A percentile compares a stretch with the other conserved stretches of the same genome.
These are phyloP conservation scores for Drosophila bunnanda DNA, from an alignment of 2,888 invertebrate species.

Conservation along the genomic window DNA sequence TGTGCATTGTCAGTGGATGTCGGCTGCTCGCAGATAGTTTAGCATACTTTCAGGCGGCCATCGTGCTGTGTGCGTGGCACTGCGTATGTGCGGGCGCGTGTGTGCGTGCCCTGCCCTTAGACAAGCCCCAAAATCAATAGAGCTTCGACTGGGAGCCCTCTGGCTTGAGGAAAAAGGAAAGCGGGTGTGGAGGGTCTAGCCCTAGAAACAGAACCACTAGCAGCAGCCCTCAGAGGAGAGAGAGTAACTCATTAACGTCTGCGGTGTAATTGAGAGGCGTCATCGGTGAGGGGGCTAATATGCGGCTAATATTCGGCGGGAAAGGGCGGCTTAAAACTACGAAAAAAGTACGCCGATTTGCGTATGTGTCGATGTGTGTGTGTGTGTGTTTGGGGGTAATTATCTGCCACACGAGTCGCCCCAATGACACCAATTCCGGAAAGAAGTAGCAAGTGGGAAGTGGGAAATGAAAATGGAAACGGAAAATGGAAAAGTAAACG, in stretches of 20 bases:
- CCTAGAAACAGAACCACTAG: conserved; percentile 4
- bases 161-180: not conserved
- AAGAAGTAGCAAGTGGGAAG: conserved; percentile 25
- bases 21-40: conserved; percentile 15
- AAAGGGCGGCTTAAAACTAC: conserved; percentile 11
- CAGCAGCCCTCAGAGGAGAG: conserved; percentile 15
- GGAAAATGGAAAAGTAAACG: conserved; percentile 46
- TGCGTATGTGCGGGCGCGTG: conserved; percentile 13
- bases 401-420: conserved; percentile 73
- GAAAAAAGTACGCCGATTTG: conserved; percentile 30
- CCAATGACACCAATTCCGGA: conserved; percentile 82
- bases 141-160: conserved; percentile 9
- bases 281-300: conserved; percentile 18
- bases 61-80: conserved; percentile 11
- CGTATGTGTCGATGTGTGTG: conserved; percentile 2
- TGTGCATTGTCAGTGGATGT: conserved; percentile 18
- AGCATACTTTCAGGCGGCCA: conserved; percentile 51
- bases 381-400: conserved; percentile 60
- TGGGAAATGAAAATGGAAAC: conserved; percentile 23
- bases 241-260: conserved; percentile 49
- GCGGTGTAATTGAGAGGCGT: conserved; percentile 56
- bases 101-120: conserved; percentile 29
- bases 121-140: conserved; percentile 49
- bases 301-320: conserved; percentile 18
- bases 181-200: conserved; percentile 13